These are phyloP conservation scores for Diogma glabrata DNA, from an alignment of 2,888 invertebrate species.

Conservation along the genomic window DNA sequence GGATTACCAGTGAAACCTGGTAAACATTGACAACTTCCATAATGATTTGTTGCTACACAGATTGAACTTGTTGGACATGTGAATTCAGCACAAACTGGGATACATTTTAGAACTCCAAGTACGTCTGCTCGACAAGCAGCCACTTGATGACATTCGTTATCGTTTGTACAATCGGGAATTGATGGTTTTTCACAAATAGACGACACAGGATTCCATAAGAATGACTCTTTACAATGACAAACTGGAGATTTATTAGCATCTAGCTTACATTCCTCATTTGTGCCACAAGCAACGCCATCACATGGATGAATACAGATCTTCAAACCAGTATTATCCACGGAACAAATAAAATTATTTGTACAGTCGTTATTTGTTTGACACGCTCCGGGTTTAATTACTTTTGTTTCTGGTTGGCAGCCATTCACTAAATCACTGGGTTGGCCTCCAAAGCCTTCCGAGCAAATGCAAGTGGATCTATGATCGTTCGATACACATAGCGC, in stretches of 20 bases:
- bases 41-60: conserved; percentile 61
- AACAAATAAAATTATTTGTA: conserved; percentile 55
- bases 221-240: conserved; percentile 68
- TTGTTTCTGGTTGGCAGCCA: conserved; percentile 65
- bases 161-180: conserved; percentile 63
- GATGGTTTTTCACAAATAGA: conserved; percentile 79
- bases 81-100: conserved; percentile 63
- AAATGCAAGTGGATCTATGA: conserved; percentile 77
- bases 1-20: conserved; percentile 80
- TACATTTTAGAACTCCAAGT: conserved; percentile 73
- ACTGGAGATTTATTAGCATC: conserved; percentile 54
- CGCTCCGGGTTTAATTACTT: conserved; percentile 40
- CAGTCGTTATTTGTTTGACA: conserved; percentile 64
- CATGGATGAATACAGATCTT: conserved; percentile 69
- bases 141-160: conserved; percentile 56
- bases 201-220: conserved; percentile 70
- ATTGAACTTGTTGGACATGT: conserved; percentile 76
- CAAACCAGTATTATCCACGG: conserved; percentile 46
- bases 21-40: conserved; percentile 72
- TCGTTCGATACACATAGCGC: conserved; percentile 74
- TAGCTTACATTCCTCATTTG: conserved; percentile 68
- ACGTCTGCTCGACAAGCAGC: conserved; percentile 74
- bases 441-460: conserved; percentile 69
- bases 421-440: conserved; percentile 67
- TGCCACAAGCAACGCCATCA: conserved; percentile 66